Conservation (phyloP, 2,113 vertebrate species). For the Rhadina sibilatrix region DNA sequence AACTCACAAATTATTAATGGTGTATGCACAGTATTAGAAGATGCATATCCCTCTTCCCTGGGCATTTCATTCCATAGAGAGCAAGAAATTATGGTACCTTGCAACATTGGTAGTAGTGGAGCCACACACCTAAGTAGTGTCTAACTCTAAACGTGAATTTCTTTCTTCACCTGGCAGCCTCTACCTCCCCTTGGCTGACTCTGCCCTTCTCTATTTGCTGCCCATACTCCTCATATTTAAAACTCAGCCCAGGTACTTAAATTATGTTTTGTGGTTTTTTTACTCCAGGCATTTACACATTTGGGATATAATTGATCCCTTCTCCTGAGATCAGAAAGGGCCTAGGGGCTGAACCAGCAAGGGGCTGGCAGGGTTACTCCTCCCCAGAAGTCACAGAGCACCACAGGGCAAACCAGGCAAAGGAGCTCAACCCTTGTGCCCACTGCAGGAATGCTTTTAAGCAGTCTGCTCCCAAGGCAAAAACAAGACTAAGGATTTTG, state of each 20-base stretch:
- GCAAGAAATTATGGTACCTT: background rate
- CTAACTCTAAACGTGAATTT: background rate
- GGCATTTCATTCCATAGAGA: background rate
- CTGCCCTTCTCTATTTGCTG: background rate
- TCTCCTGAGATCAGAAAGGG: background rate
- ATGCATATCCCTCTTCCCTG: background rate
- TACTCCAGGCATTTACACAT: fast-evolving
- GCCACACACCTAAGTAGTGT: background rate
- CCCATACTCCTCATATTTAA: background rate
- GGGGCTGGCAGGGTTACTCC: background rate
- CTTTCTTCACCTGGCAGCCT: background rate
- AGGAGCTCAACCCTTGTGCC: background rate
- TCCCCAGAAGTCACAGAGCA: background rate
- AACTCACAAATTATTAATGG: slow-evolving; percentile 7
- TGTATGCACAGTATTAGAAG: background rate
- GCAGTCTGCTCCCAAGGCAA: background rate
- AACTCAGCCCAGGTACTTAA: background rate
- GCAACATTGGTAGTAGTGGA: background rate
- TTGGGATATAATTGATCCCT: background rate
- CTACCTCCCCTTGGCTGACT: background rate
- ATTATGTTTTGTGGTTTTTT: background rate
- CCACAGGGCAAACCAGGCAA: fast-evolving
- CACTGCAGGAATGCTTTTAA: fast-evolving
- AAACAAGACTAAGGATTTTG: background rate
- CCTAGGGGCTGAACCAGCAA: background rate